A percentile compares a stretch with the other conserved stretches of the same genome.
These are phyloP conservation scores for Stenodema calcarata DNA, from an alignment of 2,888 invertebrate species.

Conservation along the genomic window DNA sequence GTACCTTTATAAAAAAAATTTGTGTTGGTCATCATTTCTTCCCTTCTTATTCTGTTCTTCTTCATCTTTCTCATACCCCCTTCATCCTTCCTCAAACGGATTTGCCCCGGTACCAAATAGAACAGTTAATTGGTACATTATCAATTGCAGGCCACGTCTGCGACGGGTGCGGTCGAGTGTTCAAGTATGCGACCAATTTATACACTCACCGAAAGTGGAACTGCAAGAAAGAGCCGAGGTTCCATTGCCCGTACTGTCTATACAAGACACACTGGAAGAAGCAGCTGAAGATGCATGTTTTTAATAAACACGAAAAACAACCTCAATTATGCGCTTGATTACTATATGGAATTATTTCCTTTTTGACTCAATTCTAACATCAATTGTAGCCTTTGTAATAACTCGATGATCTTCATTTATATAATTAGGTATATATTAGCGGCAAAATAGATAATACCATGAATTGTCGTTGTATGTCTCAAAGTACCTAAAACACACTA, in stretches of 20 bases:
- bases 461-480: background rate
- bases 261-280: conserved; percentile 52
- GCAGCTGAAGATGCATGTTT: conserved; percentile 29
- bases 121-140: background rate
- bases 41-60: background rate
- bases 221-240: conserved; percentile 52
- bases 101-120: background rate
- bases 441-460: background rate
- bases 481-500: too few species aligned
- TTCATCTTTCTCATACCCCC: background rate
- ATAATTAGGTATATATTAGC: background rate
- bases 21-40: background rate
- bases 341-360: background rate
- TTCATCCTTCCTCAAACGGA: background rate
- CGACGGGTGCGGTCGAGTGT: conserved; percentile 51
- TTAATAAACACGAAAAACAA: conserved; percentile 20
- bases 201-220: conserved; percentile 46
- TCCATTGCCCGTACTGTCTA: conserved; percentile 46
- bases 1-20: too few species aligned
- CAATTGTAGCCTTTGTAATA: background rate
- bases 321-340: background rate
- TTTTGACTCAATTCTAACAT: background rate
- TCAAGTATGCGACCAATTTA: conserved; percentile 50
- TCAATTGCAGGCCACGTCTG: conserved; percentile 12
- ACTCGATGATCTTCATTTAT: too few species aligned